Conservation (phyloP, 2,113 vertebrate genomes). For the Hyaena hyaena region DNA sequence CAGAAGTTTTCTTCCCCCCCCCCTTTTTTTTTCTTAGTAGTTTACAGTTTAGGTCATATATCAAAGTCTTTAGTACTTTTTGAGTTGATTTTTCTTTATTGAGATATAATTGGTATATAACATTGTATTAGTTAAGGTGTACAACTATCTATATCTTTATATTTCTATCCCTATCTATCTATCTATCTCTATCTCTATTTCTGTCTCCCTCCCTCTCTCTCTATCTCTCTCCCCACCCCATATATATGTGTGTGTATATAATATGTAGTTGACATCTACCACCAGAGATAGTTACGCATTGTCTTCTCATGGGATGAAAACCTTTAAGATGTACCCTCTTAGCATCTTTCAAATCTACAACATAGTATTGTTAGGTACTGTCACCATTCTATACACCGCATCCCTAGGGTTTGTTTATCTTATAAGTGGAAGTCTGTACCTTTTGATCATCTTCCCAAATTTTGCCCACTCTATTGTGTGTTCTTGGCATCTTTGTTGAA, state of each 20-base stretch:
- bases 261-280: neutral
- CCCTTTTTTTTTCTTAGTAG: neutral
- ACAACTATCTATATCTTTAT: neutral
- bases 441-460: neutral
- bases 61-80: neutral
- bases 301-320: neutral
- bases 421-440: neutral
- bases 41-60: neutral
- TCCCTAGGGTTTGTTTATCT: neutral
- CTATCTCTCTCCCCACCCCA: too few relatives aligned
- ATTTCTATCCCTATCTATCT: too few relatives aligned
- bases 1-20: neutral
- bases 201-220: too few relatives aligned
- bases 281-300: neutral
- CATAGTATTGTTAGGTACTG: neutral
- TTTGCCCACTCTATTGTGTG: neutral
- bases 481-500: neutral
- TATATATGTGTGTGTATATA: neutral
- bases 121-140: neutral
- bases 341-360: neutral
- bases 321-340: neutral
- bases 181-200: too few relatives aligned
- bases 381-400: neutral
- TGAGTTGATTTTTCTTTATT: neutral
- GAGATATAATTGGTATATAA: neutral